Conservation (phyloP, 2,888 invertebrate genomes). For the Cerastis rubricosa region DNA sequence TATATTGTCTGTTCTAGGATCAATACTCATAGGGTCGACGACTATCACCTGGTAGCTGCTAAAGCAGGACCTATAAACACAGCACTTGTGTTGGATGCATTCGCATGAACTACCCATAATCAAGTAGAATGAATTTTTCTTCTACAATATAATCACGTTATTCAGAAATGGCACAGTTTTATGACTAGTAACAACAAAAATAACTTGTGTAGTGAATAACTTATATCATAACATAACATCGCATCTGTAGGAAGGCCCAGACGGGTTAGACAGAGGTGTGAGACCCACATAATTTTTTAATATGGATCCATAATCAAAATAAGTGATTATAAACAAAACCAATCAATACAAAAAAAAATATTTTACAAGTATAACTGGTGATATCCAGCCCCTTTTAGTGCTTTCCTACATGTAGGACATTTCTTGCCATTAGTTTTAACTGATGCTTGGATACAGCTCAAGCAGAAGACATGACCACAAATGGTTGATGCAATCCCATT, state of each 20-base stretch:
- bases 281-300: not conserved
- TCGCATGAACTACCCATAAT: not conserved
- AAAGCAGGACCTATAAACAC: not conserved
- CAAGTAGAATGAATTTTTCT: not conserved
- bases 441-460: conserved; percentile 74
- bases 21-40: not conserved
- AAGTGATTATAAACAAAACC: not conserved
- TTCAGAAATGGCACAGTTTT: conserved; percentile 42
- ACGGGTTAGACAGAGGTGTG: not conserved
- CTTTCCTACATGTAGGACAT: conserved; percentile 79
- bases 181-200: conserved; percentile 32
- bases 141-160: conserved; percentile 13
- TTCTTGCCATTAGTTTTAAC: conserved; percentile 71
- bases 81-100: not conserved
- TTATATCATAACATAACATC: not conserved
- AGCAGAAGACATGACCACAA: conserved; percentile 82
- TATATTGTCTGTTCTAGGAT: not conserved
- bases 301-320: not conserved
- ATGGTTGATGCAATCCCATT: conserved; percentile 75
- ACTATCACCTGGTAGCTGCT: not conserved
- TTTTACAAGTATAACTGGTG: conserved; percentile 77
- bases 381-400: conserved; percentile 70
- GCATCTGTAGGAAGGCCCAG: not conserved
- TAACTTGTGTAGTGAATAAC: conserved; percentile 1
- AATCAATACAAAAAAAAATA: not conserved